A percentile compares a stretch with the other conserved stretches of the same genome.
Evolutionary conservation across 2,888 invertebrate species (phyloP).

Genomic region (Scaptomyza parva): DNA sequence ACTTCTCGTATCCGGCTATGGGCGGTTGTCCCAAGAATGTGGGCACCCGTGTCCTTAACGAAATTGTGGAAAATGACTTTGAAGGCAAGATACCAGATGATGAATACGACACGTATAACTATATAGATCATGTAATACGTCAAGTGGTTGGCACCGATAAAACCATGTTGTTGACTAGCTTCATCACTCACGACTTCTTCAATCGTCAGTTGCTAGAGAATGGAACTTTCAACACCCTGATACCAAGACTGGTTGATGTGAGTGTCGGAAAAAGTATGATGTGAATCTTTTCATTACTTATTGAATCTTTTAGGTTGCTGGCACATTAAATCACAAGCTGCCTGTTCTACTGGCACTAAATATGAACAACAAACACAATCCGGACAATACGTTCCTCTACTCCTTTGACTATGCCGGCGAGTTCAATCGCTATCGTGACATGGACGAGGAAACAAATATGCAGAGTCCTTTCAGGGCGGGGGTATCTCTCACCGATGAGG

Average conservation of each 20-base stretch:
- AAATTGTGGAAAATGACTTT: slow-evolving; percentile 82
- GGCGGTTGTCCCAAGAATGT: slow-evolving; percentile 83
- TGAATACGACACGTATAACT: slow-evolving; percentile 76
- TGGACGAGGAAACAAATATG: slow-evolving; percentile 83
- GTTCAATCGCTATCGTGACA: slow-evolving; percentile 84
- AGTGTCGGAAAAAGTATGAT: slow-evolving; percentile 47
- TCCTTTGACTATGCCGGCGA: slow-evolving; percentile 86
- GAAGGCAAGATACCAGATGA: slow-evolving; percentile 81
- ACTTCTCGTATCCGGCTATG: slow-evolving; percentile 82
- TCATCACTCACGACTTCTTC: slow-evolving; percentile 85
- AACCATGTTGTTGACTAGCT: slow-evolving; percentile 84
- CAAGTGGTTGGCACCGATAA: slow-evolving; percentile 84
- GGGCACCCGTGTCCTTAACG: slow-evolving; percentile 79
- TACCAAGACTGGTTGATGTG: slow-evolving; percentile 86
- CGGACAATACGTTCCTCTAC: slow-evolving; percentile 85
- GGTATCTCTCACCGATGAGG: slow-evolving; percentile 87
- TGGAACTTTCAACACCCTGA: slow-evolving; percentile 85
- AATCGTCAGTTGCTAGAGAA: slow-evolving; percentile 82
- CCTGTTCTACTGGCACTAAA: slow-evolving; percentile 84
- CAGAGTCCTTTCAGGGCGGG: slow-evolving; percentile 85
- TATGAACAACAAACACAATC: slow-evolving; percentile 82
- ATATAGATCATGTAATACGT: slow-evolving; percentile 81
- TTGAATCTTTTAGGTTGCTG: slow-evolving; percentile 83
- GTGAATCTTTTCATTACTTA: background rate
- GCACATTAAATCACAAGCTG: slow-evolving; percentile 85